Percentiles rank a stretch among this genome's conserved stretches.
phyloP scores from a whole-genome alignment of 2,797 vertebrate species.

The Pangasius krempfi region DNA sequence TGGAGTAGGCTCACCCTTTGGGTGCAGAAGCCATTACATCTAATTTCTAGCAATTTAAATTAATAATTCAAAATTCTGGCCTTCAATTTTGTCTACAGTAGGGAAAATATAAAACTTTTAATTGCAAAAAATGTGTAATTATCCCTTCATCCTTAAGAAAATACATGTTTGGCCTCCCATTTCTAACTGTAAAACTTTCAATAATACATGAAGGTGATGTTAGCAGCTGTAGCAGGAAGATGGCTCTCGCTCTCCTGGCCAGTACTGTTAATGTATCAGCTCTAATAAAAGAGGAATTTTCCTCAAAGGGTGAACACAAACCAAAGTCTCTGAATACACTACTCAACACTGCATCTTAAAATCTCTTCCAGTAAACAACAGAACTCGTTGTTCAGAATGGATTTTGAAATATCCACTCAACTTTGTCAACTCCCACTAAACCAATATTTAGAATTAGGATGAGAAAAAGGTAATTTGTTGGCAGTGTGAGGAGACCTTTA shows the following conservation, averaged over 20 bases:
- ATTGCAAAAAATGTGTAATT: constrained; percentile 14
- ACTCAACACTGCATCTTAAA: constrained; percentile 9
- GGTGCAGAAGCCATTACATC: constrained; percentile 42
- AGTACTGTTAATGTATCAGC: neutral
- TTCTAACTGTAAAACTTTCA: constrained; percentile 8
- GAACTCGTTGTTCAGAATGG: constrained; percentile 7
- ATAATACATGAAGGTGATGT: neutral
- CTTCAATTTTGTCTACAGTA: constrained; percentile 40
- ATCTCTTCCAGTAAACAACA: neutral
- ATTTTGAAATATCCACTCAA: neutral
- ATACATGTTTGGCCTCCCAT: constrained; percentile 11
- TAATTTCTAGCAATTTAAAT: constrained; percentile 10
- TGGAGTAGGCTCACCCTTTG: constrained; percentile 38
- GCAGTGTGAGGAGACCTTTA: constrained; percentile 39
- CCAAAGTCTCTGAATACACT: neutral
- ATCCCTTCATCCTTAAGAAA: constrained; percentile 14
- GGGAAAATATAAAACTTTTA: constrained; percentile 15
- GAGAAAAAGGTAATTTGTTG: constrained; percentile 6
- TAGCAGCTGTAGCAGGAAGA: constrained; percentile 27
- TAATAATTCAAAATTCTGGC: constrained; percentile 38
- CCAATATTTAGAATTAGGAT: neutral
- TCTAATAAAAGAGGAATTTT: constrained; percentile 9
- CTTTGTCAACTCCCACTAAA: neutral
- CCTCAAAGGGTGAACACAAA: neutral
- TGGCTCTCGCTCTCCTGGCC: constrained; percentile 8